Evolutionary conservation across 2,888 invertebrate species (phyloP).

Genomic region (Platycheirus albimanus): DNA sequence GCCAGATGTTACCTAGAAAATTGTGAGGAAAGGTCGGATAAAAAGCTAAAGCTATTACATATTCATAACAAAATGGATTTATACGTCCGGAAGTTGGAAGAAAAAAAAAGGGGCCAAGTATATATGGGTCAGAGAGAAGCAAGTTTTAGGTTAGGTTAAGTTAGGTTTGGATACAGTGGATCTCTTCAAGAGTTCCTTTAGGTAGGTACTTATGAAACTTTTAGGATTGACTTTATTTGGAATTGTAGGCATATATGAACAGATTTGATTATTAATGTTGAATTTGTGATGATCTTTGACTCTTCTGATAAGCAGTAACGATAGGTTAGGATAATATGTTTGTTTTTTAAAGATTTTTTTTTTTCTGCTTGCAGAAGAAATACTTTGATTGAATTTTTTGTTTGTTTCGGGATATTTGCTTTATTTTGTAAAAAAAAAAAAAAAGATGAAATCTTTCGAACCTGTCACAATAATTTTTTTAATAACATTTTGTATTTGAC

Average conservation of each 20-base stretch:
- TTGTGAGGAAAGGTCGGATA: slow-evolving; percentile 15
- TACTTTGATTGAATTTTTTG: too few species aligned
- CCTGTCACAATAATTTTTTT: too few species aligned
- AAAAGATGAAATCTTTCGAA: too few species aligned
- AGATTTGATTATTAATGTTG: not conserved
- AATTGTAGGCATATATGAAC: not conserved
- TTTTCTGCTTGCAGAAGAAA: too few species aligned
- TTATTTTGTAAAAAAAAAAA: too few species aligned
- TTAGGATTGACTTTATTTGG: not conserved
- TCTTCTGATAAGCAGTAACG: too few species aligned
- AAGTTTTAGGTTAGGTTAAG: not conserved
- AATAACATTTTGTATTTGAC: too few species aligned
- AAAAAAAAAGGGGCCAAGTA: not conserved
- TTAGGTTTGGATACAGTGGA: not conserved
- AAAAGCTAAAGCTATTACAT: slow-evolving; percentile 59
- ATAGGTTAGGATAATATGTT: too few species aligned
- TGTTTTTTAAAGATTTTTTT: too few species aligned
- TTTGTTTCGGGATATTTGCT: too few species aligned
- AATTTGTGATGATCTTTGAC: not conserved
- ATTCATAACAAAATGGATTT: slow-evolving; percentile 61
- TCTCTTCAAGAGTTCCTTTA: not conserved
- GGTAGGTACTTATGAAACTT: not conserved
- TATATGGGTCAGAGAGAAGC: not conserved
- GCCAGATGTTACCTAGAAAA: slow-evolving; percentile 62
- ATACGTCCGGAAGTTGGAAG: not conserved